Percentiles rank a stretch among this genome's conserved stretches.
Conservation (phyloP, 2,888 invertebrate genomes). For the Euclidia mi region DNA sequence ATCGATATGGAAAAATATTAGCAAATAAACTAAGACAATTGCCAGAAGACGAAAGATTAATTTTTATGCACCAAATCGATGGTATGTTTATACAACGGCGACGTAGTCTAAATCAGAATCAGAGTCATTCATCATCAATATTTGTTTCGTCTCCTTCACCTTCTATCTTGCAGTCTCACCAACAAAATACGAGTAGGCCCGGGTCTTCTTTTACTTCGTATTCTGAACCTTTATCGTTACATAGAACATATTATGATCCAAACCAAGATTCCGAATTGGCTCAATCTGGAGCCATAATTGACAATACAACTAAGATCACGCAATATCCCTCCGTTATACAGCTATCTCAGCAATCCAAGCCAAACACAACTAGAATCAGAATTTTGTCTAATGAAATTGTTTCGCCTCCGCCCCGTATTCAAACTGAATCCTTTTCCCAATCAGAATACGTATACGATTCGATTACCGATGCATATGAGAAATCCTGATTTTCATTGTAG, state of each 20-base stretch:
- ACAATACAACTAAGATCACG: not conserved
- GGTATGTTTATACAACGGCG: slow-evolving; percentile 20
- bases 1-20: slow-evolving; percentile 25
- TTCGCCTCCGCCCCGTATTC: slow-evolving; percentile 6
- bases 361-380: slow-evolving; percentile 4
- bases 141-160: no score
- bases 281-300: no score
- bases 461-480: slow-evolving; percentile 5
- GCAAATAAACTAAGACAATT: slow-evolving; percentile 39
- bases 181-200: no score
- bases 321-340: not conserved
- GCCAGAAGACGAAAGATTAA: slow-evolving; percentile 25
- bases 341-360: not conserved
- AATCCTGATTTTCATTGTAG: no score
- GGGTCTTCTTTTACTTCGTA: not conserved
- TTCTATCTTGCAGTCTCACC: no score
- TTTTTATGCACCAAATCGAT: slow-evolving; percentile 34
- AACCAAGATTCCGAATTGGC: not conserved
- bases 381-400: slow-evolving; percentile 9
- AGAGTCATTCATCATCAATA: no score
- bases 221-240: slow-evolving; percentile 1
- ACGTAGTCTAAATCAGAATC: no score
- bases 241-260: not conserved
- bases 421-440: slow-evolving; percentile 18
- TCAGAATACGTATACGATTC: slow-evolving; percentile 10